Base-by-base conservation (phyloP, 92 coral and sea anemone genomes). In the Pocillopora meandrina region DNA sequence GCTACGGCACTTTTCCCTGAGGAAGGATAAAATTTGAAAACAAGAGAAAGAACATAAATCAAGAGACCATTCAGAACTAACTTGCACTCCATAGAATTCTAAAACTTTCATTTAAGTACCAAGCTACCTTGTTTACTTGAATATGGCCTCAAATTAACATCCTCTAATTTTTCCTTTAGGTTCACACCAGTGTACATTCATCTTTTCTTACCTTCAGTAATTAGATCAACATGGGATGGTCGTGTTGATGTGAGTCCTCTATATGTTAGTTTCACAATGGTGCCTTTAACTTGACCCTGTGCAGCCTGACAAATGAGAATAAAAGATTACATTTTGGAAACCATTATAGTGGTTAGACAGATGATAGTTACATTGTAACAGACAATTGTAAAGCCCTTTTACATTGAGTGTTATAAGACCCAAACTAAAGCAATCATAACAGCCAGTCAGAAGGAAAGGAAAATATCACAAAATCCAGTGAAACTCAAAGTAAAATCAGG, bases 1-100 rank as follows among this genome's bases (percentile, higher is more conserved):
- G 87, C 69, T 15, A 65, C 1, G 7, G 84, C 69, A 34, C 47
- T 82, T 58, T 34, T 60, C 34, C 79, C 87, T 84, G 81, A 62
- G 42, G 31, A 60, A 17, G 8, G 15, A 82, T 0, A 12, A 31
- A 76, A 76, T 70, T 49, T 35, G 9, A 21, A 70, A 70, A 70
- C 2, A 15, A 19, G 74, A 14, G 73, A 68, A 70, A 49, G 2
- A 70, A 55, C 74, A 14, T 70, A 55, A 16, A 17, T n/a, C 56
- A 18, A 34, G 20, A n/a, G 42, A 65, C 5, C 26, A 65, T 19
- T 19, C 70, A 11, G 33, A 20, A 14, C 70, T 21, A 9, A 3
- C 26, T 10, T n/a, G 70, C 35, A 65, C 36, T 23, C 52, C 52
- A 42, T 42, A 42, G 52, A 42, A 42, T 42, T 42, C 52, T 42